Conservation (phyloP, 1,140 invertebrate genomes). For the Grapholita molesta region DNA sequence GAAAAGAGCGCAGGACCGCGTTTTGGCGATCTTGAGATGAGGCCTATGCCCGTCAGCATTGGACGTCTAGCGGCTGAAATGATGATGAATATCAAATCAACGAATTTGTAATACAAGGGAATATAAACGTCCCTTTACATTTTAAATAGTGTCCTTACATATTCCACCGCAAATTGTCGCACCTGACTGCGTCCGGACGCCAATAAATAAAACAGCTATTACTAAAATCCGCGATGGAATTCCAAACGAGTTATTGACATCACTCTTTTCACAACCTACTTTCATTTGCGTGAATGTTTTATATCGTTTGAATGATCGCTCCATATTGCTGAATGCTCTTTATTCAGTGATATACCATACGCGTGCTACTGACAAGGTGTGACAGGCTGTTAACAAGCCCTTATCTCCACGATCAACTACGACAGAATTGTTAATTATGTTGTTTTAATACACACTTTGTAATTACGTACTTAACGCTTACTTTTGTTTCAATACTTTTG, state of each 20-base stretch:
- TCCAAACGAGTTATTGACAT: background rate
- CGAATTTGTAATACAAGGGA: background rate
- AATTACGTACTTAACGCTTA: slow-evolving; percentile 9
- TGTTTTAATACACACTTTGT: slow-evolving; percentile 37
- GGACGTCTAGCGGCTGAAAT: no score
- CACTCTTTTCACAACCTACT: background rate
- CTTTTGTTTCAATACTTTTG: background rate
- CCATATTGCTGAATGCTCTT: slow-evolving; percentile 7
- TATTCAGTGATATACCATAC: slow-evolving; percentile 12
- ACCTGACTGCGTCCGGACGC: background rate
- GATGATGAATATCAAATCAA: background rate
- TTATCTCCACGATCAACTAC: slow-evolving; percentile 45
- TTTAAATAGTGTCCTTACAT: slow-evolving; percentile 11
- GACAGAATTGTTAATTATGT: slow-evolving; percentile 53
- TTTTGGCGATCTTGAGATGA: no score
- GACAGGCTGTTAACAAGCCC: slow-evolving; percentile 37
- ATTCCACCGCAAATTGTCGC: background rate
- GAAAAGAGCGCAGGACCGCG: no score
- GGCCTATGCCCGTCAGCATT: background rate
- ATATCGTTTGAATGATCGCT: slow-evolving; percentile 14
- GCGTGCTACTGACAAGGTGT: slow-evolving; percentile 36
- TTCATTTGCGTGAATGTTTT: slow-evolving; percentile 13
- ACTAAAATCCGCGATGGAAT: slow-evolving; percentile 9
- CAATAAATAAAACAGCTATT: background rate
- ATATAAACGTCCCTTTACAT: slow-evolving; percentile 8